Percentiles rank a stretch among this genome's conserved stretches.
phyloP scores from a whole-genome alignment of 2,113 vertebrate genomes.

The Bucco capensis region DNA sequence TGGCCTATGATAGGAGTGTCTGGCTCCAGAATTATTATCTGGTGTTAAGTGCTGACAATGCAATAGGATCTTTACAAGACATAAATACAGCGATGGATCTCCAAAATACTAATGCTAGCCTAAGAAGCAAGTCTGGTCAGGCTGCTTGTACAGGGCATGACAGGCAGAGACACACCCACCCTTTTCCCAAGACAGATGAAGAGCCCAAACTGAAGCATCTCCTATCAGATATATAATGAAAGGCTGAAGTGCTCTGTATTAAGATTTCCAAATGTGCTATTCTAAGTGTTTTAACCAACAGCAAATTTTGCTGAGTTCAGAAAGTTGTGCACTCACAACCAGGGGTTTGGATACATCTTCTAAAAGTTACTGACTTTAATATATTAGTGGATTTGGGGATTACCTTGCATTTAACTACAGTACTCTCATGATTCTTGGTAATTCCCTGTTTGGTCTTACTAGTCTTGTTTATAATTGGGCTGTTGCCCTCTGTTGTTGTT shows the following conservation, averaged over 20 bases:
- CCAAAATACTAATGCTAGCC: neutral
- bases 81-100: neutral
- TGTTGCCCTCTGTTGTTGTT: neutral
- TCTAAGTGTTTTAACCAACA: neutral
- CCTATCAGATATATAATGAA: neutral
- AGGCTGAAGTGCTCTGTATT: neutral
- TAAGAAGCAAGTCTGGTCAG: neutral
- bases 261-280: neutral
- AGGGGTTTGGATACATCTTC: neutral
- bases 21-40: constrained; percentile 42
- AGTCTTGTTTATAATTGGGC: neutral
- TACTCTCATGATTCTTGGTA: neutral
- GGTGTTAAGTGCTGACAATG: constrained; percentile 41
- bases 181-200: neutral
- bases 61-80: constrained; percentile 3
- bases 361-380: neutral
- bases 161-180: neutral
- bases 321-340: neutral
- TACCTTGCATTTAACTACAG: neutral
- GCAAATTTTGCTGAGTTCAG: neutral
- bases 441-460: neutral
- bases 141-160: neutral
- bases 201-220: neutral
- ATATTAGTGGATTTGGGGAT: neutral
- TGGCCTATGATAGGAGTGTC: neutral